Percentiles rank a stretch among this genome's conserved stretches.
Evolutionary conservation across 2,797 vertebrate genomes (phyloP).

Genomic region (Carduelis carduelis): DNA sequence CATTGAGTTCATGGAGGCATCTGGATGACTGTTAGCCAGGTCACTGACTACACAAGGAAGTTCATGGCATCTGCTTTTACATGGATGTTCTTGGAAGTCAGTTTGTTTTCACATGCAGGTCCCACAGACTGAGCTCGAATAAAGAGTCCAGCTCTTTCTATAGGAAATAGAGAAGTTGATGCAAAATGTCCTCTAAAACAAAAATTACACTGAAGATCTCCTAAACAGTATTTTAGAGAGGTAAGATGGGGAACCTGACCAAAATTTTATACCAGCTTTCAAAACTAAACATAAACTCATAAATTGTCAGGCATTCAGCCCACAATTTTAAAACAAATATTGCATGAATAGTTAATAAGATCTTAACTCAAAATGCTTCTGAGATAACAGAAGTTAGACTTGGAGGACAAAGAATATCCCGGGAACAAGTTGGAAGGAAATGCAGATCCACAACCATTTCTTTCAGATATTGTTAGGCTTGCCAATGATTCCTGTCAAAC

Average conservation of each 20-base stretch:
- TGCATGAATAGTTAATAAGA: neutral
- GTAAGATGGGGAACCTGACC: neutral
- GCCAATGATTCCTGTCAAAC: neutral
- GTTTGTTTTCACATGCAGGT: neutral
- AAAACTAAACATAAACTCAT: neutral
- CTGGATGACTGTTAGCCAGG: neutral
- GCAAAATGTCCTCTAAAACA: neutral
- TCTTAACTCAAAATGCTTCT: neutral
- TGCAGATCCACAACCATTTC: neutral
- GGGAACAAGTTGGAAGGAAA: neutral
- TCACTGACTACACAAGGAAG: neutral
- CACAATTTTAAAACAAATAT: neutral
- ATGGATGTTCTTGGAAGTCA: neutral
- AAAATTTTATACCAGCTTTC: neutral
- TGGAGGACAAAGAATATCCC: neutral
- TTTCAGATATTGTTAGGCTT: neutral
- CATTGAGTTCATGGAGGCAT: neutral
- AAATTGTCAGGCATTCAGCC: neutral
- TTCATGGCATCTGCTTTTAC: neutral
- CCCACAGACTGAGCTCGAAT: neutral
- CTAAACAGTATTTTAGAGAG: neutral
- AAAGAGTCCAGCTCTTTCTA: neutral
- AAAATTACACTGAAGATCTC: neutral
- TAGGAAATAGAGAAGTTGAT: neutral
- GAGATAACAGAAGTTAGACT: neutral